Conservation (phyloP, 2,113 vertebrate species). For the Mus spicilegus region DNA sequence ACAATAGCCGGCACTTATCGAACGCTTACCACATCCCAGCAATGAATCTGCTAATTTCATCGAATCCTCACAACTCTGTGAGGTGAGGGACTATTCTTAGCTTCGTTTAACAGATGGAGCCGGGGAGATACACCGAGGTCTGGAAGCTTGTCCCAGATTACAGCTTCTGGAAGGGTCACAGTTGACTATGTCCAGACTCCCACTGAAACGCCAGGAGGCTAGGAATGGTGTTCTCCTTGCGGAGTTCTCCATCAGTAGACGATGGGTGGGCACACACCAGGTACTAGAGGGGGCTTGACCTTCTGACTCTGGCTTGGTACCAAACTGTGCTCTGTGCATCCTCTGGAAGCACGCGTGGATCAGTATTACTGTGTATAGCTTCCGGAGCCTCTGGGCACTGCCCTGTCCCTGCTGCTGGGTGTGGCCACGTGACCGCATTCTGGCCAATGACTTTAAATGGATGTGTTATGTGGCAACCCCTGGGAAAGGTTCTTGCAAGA, state of each 20-base stretch:
- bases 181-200: neutral
- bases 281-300: neutral
- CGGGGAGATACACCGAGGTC: neutral
- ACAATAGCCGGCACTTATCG: neutral
- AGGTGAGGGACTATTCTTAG: slow-evolving; percentile 5
- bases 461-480: neutral
- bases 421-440: neutral
- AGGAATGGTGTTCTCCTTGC: fast-evolving
- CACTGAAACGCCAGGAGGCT: neutral
- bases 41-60: neutral
- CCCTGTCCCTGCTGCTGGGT: neutral
- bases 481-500: slow-evolving; percentile 42
- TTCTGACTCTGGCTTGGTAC: neutral
- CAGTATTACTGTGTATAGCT: neutral
- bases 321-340: neutral
- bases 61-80: neutral
- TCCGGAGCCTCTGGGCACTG: neutral
- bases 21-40: neutral
- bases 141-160: neutral
- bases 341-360: neutral
- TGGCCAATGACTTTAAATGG: neutral
- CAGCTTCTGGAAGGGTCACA: neutral
- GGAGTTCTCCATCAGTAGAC: neutral
- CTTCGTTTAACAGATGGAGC: slow-evolving; percentile 35
- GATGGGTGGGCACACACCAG: neutral